Percentiles rank a stretch among this genome's conserved stretches.
These are phyloP conservation scores for Hippopotamus amphibius DNA, from an alignment of 2,113 vertebrate genomes.

Conservation along the genomic window DNA sequence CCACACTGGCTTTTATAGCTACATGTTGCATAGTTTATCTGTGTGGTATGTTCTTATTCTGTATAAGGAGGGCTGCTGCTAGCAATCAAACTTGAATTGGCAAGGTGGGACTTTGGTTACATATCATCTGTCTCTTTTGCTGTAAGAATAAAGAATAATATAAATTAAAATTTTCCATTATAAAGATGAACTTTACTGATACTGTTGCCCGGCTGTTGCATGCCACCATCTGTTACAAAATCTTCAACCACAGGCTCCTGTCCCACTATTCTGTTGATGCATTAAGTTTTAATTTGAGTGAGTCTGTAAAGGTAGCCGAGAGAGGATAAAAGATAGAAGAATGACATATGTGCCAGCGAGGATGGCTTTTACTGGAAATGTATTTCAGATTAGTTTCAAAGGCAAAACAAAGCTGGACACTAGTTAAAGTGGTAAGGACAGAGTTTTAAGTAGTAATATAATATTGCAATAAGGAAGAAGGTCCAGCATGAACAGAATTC, in stretches of 20 bases:
- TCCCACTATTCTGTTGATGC: background rate
- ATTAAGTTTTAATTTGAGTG: background rate
- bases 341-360: background rate
- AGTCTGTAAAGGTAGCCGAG: background rate
- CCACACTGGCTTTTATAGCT: background rate
- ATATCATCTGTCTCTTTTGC: background rate
- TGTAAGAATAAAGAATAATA: constrained; percentile 29
- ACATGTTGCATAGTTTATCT: background rate
- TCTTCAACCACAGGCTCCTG: background rate
- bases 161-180: background rate
- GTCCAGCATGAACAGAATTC: background rate
- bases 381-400: background rate
- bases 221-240: background rate
- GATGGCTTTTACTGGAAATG: background rate
- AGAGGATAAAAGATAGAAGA: background rate
- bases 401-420: background rate
- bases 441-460: background rate
- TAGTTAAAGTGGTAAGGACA: background rate
- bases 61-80: background rate
- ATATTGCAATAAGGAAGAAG: background rate
- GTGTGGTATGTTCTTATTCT: constrained; percentile 40
- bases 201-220: background rate
- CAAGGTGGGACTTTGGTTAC: constrained; percentile 6
- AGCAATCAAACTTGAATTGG: background rate
- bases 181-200: background rate